Base-by-base conservation (phyloP, 2,797 vertebrate genomes). In the Notoglanidium macrostoma region DNA sequence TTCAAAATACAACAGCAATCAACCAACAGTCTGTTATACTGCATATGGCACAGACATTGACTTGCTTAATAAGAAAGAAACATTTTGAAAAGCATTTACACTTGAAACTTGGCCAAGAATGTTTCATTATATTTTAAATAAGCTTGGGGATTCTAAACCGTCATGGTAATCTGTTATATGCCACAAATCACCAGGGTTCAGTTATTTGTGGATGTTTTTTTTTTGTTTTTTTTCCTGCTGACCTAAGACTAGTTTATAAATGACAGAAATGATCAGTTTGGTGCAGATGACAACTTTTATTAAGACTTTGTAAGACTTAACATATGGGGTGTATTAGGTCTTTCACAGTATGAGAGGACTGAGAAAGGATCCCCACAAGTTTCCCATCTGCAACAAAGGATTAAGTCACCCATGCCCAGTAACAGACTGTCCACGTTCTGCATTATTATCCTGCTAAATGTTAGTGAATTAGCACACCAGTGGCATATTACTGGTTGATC, bases 11-110 rank as follows among this genome's bases (percentile, higher is more conserved):
- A 94, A 92, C 92, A 93, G 92, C 23, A 80, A 44, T 80, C 32
- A 80, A 44, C 32, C 23, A 61, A 94, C 94, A 95, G 94, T 95
- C 94, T 95, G 94, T 94, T 95, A 93, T 86, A 87, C 92, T 94
- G 92, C 95, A 95, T 93, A 93, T 92, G 90, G 35, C 93, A 94
- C 86, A 76, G n/a, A 85, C 86, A 63, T 91, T 92, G 92, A 92
- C 92, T 92, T 93, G 92, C 92, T 94, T 92, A 93, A 95, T 94
- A 91, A 93, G 93, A 92, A 90, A 83, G 87, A 92, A 93, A 90
- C 90, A 92, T 92, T 92, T 94, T 91, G 76, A 73, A 88, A 81
- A 90, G 87, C 91, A 93, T 94, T 93, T 94, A 49, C 35, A 29
- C 59, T 82, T 82, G 55, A 61, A 23, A 44, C 19, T 17, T 81